Conservation (phyloP, 92 coral and sea anemone genomes). For the Porites rus region DNA sequence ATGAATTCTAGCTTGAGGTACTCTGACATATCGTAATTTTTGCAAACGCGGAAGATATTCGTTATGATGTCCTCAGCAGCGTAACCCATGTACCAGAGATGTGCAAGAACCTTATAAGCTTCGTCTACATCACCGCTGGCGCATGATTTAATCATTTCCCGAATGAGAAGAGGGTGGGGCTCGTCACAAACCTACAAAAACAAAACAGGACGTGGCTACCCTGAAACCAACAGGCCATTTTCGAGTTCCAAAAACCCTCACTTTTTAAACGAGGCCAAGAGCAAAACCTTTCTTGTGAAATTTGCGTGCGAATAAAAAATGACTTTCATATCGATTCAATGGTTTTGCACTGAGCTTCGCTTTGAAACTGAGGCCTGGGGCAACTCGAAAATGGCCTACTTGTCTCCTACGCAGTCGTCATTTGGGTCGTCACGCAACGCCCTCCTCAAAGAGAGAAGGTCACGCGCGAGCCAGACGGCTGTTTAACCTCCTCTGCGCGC, state of each 20-base stretch:
- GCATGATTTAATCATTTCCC: slow-evolving; percentile 92
- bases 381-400: too few species aligned
- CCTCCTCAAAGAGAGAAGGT: too few species aligned
- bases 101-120: slow-evolving; percentile 90
- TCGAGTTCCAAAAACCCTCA: too few species aligned
- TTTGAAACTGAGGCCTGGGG: too few species aligned
- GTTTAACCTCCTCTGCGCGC: too few species aligned
- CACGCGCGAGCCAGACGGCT: too few species aligned
- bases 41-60: slow-evolving; percentile 95
- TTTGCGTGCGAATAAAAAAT: too few species aligned
- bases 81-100: slow-evolving; percentile 98
- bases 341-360: too few species aligned
- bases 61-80: slow-evolving; percentile 96
- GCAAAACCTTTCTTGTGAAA: neutral
- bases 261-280: neutral
- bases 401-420: too few species aligned
- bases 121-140: slow-evolving; percentile 90
- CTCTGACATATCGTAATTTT: slow-evolving; percentile 90
- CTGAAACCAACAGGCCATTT: too few species aligned
- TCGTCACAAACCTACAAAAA: slow-evolving; percentile 92
- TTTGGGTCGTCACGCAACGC: too few species aligned
- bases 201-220: neutral
- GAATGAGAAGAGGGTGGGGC: slow-evolving; percentile 93
- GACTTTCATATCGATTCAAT: too few species aligned
- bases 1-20: slow-evolving; percentile 93